phyloP scores from a whole-genome alignment of 2,797 vertebrate genomes.

The Falco berigora region DNA sequence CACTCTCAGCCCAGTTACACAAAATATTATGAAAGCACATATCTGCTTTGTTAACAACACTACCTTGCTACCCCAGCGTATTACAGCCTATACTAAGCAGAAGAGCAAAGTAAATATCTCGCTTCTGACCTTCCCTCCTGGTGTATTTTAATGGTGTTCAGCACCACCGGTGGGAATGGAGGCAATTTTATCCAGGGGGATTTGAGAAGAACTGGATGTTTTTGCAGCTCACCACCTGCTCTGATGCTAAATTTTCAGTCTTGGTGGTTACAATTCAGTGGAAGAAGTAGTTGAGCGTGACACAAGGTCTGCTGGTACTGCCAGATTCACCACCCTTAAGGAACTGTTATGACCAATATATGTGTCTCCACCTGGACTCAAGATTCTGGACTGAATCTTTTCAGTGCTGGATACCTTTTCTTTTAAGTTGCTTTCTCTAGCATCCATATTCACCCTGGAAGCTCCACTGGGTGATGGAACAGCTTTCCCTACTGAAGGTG shows the following conservation, averaged over 20 bases:
- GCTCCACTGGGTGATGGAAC: neutral
- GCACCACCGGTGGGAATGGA: neutral
- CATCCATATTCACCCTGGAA: neutral
- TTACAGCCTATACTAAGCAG: neutral
- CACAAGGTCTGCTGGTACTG: neutral
- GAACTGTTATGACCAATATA: neutral
- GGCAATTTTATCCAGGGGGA: neutral
- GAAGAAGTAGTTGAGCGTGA: neutral
- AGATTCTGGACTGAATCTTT: neutral
- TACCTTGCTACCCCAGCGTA: neutral
- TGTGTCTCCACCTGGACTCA: neutral
- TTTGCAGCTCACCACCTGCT: neutral
- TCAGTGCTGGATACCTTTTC: neutral
- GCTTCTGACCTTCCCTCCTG: neutral
- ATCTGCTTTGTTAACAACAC: neutral
- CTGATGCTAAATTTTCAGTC: neutral
- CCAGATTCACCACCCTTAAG: neutral
- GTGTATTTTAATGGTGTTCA: neutral
- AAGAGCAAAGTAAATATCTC: neutral
- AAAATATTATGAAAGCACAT: neutral
- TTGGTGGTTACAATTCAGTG: neutral
- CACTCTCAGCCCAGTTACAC: neutral
- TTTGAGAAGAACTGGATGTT: neutral
- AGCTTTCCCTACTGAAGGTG: neutral
- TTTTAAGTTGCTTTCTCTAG: neutral